Evolutionary conservation across 2,797 vertebrate genomes (phyloP), one percentile per base, ranked within the genome.

Genomic region (Acanthiza pusilla): DNA sequence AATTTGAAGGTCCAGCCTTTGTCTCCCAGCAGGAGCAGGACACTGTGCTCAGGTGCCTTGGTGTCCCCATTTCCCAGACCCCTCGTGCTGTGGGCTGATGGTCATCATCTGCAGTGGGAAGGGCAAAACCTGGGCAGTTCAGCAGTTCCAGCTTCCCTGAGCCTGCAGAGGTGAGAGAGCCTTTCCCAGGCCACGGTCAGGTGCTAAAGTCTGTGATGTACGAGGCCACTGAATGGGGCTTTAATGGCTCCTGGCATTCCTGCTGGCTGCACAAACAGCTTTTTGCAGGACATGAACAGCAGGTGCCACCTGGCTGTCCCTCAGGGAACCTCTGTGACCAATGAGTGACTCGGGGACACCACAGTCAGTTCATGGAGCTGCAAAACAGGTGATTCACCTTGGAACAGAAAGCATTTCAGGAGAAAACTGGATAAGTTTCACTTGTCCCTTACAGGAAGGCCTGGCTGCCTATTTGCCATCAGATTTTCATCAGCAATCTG

Each of bases 341-440:
- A 11, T 0, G 2, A 27, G 0, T 17, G 65, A 26, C 63, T 50
- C 15, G 2, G 72, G 48, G 58, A 67, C 48, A 51, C 21, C 43
- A 45, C 45, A 16, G 42, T 15, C 47, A 16, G 21, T 14, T 29
- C 42, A 16, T 13, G 2, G 6, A 54, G 43, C 21, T 70, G 45
- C n/a, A 81, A 25, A 85, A 92, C 51, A 40, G 5, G 7, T 42
- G 34, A 76, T 88, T 88, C 82, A 65, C 60, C 68, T 79, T 40
- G 85, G 72, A 75, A 47, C 8, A 82, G 10, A 65, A 85, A 70
- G 23, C 0, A 27, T 58, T 73, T 54, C n/a, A 40, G 19, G 21
- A 14, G 42, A 71, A 84, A 86, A 38, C 18, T 6, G 29, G 57
- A 17, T 18, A 38, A 13, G 15, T 68, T 79, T 89, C 50, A 23